Evolutionary conservation across 37 sponge, comb jelly and placozoan species (phyloP).

Genomic region (Axinella damicornis): DNA sequence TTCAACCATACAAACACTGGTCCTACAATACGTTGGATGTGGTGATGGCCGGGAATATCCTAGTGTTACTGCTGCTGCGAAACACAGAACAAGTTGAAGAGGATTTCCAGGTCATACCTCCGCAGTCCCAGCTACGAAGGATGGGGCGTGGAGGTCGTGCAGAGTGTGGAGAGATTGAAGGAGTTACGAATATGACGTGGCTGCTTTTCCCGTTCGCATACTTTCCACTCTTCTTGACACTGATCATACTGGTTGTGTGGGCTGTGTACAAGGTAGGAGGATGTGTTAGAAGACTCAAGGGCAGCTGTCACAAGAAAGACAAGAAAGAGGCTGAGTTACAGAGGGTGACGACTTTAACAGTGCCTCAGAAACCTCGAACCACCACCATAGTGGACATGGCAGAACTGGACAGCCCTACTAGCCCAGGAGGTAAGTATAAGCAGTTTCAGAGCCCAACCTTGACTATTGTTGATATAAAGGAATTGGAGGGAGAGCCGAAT

Average conservation of each 20-base stretch:
- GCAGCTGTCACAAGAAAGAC: too few species aligned
- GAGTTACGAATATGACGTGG: slow-evolving; percentile 17
- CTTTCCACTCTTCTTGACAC: slow-evolving; percentile 48
- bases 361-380: too few species aligned
- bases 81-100: slow-evolving; percentile 38
- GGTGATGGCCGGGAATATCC: slow-evolving; percentile 13
- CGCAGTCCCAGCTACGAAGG: not conserved
- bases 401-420: too few species aligned
- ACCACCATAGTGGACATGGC: too few species aligned
- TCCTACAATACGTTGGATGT: slow-evolving; percentile 57
- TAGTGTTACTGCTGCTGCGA: slow-evolving; percentile 44
- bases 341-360: too few species aligned
- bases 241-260: slow-evolving; percentile 19
- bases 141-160: not conserved
- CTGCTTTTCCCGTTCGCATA: slow-evolving; percentile 58
- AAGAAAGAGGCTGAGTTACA: too few species aligned
- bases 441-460: too few species aligned
- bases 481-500: too few species aligned
- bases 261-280: too few species aligned
- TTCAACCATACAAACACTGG: slow-evolving; percentile 46
- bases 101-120: not conserved
- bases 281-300: too few species aligned
- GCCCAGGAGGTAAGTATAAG: too few species aligned
- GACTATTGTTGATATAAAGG: too few species aligned
- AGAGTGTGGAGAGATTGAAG: slow-evolving; percentile 10